Evolutionary conservation across 2,888 invertebrate genomes (phyloP).

Genomic region (Tupiocoris notatus): DNA sequence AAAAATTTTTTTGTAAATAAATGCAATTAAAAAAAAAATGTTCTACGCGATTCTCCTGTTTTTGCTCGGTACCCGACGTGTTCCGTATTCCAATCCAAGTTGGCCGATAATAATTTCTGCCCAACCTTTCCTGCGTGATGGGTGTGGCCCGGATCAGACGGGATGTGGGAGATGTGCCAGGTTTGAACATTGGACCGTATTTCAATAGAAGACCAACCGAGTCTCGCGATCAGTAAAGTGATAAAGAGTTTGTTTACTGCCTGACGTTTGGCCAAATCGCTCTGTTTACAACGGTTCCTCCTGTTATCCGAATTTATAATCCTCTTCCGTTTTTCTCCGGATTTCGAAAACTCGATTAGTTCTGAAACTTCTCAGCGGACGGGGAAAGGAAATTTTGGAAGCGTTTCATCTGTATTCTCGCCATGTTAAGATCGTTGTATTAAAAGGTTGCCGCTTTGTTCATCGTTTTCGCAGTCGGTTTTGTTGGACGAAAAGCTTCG

Average conservation of each 20-base stretch:
- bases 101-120: background rate
- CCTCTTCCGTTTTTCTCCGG: background rate
- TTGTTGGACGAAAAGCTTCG: no score
- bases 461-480: no score
- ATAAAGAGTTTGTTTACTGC: background rate
- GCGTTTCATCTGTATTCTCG: background rate
- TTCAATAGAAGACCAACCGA: background rate
- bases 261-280: background rate
- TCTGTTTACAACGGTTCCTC: background rate
- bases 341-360: background rate
- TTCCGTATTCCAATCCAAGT: background rate
- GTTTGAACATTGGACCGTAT: background rate
- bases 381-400: background rate
- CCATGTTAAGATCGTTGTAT: background rate
- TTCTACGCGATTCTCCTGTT: no score
- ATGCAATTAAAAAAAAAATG: no score
- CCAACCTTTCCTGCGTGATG: background rate
- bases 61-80: no score
- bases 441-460: background rate
- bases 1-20: no score
- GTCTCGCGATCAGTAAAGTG: background rate
- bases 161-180: background rate
- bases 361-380: background rate
- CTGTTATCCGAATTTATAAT: background rate
- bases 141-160: background rate